Evolutionary conservation across 2,113 vertebrate genomes (phyloP), one percentile per base, ranked within the genome.

Genomic region (Salvator merianae): DNA sequence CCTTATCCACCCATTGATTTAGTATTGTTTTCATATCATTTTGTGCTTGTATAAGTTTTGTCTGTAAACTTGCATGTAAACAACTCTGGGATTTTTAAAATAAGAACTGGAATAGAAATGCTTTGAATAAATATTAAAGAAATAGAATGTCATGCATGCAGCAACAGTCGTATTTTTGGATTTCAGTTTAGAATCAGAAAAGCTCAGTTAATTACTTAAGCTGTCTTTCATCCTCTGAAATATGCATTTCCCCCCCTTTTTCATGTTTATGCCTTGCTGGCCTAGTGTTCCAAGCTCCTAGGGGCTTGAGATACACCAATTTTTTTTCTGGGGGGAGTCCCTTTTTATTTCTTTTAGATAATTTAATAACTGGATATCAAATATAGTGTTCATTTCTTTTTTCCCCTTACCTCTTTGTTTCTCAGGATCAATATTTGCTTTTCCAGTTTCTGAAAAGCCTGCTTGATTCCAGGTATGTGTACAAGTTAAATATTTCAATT

Each of bases 381-480:
- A 38, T 53, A 71, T 0, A 2, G 69, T 36, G 43, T 83, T 86
- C 84, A 84, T 73, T 84, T 68, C 82, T 14, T 87, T 79, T 82
- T 90, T 77, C 79, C 79, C 28, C 87, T 62, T 47, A 65, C 84
- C 79, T 28, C 88, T 53, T 62, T 83, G 2, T 82, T 63, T 66
- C 77, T 20, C 74, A 99, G 98, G 97, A 98, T 87, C 96, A 96
- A 7, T 91, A 96, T 88, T 93, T 98, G 72, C 95, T 97, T 81
- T 98, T 98, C 93, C 95, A 95, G 84, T 99, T 99, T 95, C 95
- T 99, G 92, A 96, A 90, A 88, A 97, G 95, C 87, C 97, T 99
- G 68, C 96, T 99, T 88, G 97, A 98, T 91, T 96, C 96, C 0
- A 96, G 97, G 98, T 99, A 96, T 34, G 95, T 95, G 83, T 77